Conservation (phyloP, 2,113 vertebrate genomes). For the Seriola aureovittata region DNA sequence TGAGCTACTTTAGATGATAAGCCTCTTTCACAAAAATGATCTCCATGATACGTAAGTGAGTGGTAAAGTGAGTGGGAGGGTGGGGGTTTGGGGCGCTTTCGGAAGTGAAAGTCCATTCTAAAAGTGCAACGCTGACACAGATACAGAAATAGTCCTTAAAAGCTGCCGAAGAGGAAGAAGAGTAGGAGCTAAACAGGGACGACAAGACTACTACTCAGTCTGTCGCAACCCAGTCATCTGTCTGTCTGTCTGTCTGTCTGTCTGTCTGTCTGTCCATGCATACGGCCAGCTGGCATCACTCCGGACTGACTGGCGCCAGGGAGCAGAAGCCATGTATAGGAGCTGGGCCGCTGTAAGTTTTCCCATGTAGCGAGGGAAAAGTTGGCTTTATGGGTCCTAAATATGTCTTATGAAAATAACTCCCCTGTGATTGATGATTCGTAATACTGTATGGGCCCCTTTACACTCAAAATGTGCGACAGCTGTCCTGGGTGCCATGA, state of each 20-base stretch:
- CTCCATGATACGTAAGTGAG: background rate
- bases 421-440: slow-evolving; percentile 71
- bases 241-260: slow-evolving; percentile 46
- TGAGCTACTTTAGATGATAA: background rate
- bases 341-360: slow-evolving; percentile 45
- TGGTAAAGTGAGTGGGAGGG: background rate
- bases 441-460: slow-evolving; percentile 60
- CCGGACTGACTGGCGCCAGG: slow-evolving; percentile 74
- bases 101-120: slow-evolving; percentile 61
- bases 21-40: background rate
- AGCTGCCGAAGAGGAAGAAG: slow-evolving; percentile 52
- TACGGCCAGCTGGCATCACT: slow-evolving; percentile 66
- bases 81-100: background rate
- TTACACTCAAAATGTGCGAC: slow-evolving; percentile 49
- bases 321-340: slow-evolving; percentile 68
- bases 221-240: slow-evolving; percentile 53
- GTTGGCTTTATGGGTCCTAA: slow-evolving; percentile 52
- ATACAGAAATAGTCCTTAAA: slow-evolving; percentile 68
- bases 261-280: slow-evolving; percentile 43
- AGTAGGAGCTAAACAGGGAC: slow-evolving; percentile 62
- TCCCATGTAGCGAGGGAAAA: slow-evolving; percentile 63
- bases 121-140: slow-evolving; percentile 54
- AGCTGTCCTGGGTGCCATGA: slow-evolving; percentile 62
- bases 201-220: slow-evolving; percentile 51
- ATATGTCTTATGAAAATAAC: slow-evolving; percentile 76